These are phyloP conservation scores for Mus pahari DNA, from an alignment of 2,113 vertebrate species.

Conservation along the genomic window DNA sequence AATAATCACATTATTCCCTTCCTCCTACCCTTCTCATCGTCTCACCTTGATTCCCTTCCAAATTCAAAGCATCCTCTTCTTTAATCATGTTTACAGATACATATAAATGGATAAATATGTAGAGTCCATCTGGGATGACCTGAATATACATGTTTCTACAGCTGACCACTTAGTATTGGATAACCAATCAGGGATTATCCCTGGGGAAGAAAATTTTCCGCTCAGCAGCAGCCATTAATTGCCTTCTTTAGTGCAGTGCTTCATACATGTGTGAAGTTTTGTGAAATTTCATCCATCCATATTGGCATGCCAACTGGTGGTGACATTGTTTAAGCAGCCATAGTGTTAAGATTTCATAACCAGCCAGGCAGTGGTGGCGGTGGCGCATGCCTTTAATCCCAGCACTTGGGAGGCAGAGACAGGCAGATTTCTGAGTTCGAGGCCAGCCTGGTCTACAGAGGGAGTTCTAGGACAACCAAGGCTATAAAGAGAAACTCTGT, in stretches of 20 bases:
- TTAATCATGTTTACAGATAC: not conserved
- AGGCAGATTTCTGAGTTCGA: too few relatives aligned
- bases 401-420: too few relatives aligned
- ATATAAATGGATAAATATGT: not conserved
- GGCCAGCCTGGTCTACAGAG: too few relatives aligned
- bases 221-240: not conserved
- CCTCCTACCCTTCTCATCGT: not conserved
- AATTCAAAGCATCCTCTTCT: not conserved
- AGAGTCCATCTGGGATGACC: not conserved
- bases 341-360: not conserved
- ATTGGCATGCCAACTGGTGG: not conserved
- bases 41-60: not conserved
- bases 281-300: not conserved
- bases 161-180: not conserved
- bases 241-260: not conserved
- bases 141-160: not conserved
- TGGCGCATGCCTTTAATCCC: too few relatives aligned
- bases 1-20: not conserved
- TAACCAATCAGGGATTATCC: not conserved
- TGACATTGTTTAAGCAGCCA: not conserved
- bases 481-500: too few relatives aligned
- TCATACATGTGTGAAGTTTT: not conserved
- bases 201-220: not conserved
- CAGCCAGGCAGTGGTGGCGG: not conserved
- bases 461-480: too few relatives aligned